Percentiles rank a stretch among this genome's conserved stretches.
Conservation (phyloP, 2,888 invertebrate genomes). For the Andricus quercusramuli region DNA sequence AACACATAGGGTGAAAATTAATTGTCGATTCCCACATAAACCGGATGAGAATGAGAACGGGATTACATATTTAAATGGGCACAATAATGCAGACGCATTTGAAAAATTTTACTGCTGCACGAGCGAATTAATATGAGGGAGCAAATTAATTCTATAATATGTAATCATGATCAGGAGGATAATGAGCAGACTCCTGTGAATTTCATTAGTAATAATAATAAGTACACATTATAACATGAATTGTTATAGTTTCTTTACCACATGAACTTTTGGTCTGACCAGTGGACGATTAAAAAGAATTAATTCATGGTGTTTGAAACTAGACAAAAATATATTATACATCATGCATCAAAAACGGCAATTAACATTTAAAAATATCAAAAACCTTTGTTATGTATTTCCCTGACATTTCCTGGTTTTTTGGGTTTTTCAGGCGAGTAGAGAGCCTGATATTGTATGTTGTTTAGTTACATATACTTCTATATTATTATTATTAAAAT, state of each 20-base stretch:
- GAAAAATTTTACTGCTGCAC: not conserved
- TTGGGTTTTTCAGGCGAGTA: no score
- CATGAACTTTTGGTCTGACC: no score
- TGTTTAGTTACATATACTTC: no score
- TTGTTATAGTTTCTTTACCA: not conserved
- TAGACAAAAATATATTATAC: no score
- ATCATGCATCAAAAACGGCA: no score
- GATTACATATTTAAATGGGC: conserved; percentile 23
- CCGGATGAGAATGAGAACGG: conserved; percentile 31
- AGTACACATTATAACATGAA: not conserved
- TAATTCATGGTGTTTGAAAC: no score
- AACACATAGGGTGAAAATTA: conserved; percentile 20
- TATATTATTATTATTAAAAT: no score
- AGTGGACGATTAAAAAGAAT: not conserved
- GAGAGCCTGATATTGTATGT: no score
- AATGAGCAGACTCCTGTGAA: not conserved
- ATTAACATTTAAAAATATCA: no score
- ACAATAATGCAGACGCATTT: not conserved
- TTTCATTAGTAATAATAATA: conserved; percentile 13
- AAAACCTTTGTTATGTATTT: no score
- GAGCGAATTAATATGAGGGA: conserved; percentile 1
- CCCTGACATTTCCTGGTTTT: no score
- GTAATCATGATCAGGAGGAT: not conserved
- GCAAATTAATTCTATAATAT: conserved; percentile 23
- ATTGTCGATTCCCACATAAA: conserved; percentile 19